Evolutionary conservation across 2,797 vertebrate species (phyloP).

Genomic region (Enteromius anoplus): DNA sequence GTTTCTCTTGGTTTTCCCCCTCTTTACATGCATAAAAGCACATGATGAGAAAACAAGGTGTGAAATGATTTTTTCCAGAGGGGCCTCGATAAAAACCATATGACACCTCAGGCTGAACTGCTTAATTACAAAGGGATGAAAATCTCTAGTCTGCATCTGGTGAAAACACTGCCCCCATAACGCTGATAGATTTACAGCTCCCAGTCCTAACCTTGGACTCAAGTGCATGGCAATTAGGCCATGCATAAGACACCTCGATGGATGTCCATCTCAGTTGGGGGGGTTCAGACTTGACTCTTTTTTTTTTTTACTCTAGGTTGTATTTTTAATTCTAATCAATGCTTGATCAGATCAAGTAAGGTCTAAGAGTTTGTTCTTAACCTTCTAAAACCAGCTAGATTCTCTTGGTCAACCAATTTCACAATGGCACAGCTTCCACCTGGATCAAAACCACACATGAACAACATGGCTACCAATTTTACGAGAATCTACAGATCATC

Average conservation of each 20-base stretch:
- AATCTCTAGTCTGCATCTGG: conserved; percentile 85
- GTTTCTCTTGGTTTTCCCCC: conserved; percentile 66
- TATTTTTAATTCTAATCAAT: conserved; percentile 49
- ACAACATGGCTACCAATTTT: background rate
- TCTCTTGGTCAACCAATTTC: background rate
- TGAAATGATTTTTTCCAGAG: conserved; percentile 78
- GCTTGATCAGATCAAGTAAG: background rate
- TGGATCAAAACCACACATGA: background rate
- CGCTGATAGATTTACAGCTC: conserved; percentile 82
- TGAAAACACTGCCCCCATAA: conserved; percentile 81
- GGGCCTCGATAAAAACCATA: conserved; percentile 77
- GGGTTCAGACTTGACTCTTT: conserved; percentile 57
- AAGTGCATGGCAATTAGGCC: conserved; percentile 77
- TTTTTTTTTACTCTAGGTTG: conserved; percentile 56
- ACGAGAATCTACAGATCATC: background rate
- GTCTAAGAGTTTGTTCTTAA: background rate
- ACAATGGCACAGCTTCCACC: background rate
- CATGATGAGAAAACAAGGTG: conserved; percentile 83
- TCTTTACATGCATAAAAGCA: conserved; percentile 70
- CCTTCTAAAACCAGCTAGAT: background rate
- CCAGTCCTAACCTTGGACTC: conserved; percentile 75
- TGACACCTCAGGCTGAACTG: conserved; percentile 79
- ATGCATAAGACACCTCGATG: conserved; percentile 72
- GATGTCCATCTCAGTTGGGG: conserved; percentile 68
- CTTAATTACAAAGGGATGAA: conserved; percentile 89